Evolutionary conservation across 1,140 invertebrate genomes (phyloP), one percentile per base, ranked within the genome.

Genomic region (Drosophila orosa): DNA sequence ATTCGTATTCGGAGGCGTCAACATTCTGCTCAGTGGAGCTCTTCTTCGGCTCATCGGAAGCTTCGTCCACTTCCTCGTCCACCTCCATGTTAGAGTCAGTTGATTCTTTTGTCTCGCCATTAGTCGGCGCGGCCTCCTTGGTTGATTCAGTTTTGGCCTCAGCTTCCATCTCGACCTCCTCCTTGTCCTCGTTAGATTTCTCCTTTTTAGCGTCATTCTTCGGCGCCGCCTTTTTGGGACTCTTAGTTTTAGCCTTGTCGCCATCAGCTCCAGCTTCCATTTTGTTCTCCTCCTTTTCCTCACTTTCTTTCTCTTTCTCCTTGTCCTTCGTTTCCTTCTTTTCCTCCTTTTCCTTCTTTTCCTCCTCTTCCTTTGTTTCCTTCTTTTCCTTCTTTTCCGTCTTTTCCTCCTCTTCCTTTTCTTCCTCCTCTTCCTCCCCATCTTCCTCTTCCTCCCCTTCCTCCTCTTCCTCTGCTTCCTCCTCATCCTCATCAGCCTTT

Each of bases 61-160:
- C 17, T n/a, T 12, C 2, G 19, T 13, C 10, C 17, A 22, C 52
- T 31, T 35, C 39, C 12, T 58, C 78, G 29, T 87, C 89, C 7
- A 82, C 68, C 8, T 77, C 91, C 59, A 74, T 85, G 17, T 62
- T 60, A 3, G 47, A 22, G 4, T 85, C 77, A 0, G 22, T 33
- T 56, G 50, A 37, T 29, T 67, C 29, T 10, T 69, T 5, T 19
- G 52, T 69, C 10, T 78, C 47, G 8, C 80, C 81, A 69, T 78
- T 76, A 63, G 74, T 63, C 66, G 50, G 29, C 19, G 74, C 56
- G 25, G 54, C 68, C 39, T 65, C 45, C 13, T 84, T 33, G 7
- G 27, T 10, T 8, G 39, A 5, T 39, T 31, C 15, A n/a, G 31
- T 25, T 24, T 19, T 66, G 50, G 42, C n/a, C 19, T 44, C 17